These are phyloP conservation scores for Sarcophaga caerulescens DNA, from an alignment of 2,888 invertebrate genomes.

Conservation along the genomic window DNA sequence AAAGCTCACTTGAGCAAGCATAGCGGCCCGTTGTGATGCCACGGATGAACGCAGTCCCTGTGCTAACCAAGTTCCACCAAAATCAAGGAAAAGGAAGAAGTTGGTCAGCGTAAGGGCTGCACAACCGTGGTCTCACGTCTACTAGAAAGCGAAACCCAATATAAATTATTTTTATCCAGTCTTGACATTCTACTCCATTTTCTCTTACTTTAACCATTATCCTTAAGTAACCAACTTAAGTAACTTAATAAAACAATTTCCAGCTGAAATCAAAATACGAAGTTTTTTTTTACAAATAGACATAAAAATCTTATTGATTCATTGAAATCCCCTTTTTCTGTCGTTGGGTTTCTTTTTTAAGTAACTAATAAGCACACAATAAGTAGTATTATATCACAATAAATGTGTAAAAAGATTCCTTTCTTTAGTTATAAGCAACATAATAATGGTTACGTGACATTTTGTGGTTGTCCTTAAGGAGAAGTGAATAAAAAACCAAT, in stretches of 20 bases:
- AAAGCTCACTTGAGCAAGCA: too few species aligned
- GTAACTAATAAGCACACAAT: constrained; percentile 63
- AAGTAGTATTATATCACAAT: constrained; percentile 31
- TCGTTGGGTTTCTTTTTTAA: not conserved
- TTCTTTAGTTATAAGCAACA: not conserved
- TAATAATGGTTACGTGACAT: constrained; percentile 54
- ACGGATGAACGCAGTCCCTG: too few species aligned
- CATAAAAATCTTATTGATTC: not conserved
- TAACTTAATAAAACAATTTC: not conserved
- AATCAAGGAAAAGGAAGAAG: too few species aligned
- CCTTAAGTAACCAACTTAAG: not conserved
- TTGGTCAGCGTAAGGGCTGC: too few species aligned
- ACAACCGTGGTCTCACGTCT: too few species aligned
- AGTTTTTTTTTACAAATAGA: not conserved
- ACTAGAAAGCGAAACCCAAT: too few species aligned
- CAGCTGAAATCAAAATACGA: not conserved
- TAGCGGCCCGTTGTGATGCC: too few species aligned
- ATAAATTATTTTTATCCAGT: too few species aligned
- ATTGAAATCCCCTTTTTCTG: constrained; percentile 13
- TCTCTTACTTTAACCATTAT: too few species aligned
- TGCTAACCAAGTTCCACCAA: too few species aligned
- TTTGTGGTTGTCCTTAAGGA: constrained; percentile 41
- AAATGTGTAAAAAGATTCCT: constrained; percentile 11
- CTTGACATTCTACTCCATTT: too few species aligned
- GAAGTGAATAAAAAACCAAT: not conserved